Evolutionary conservation across 1,140 invertebrate genomes (phyloP), one percentile per base, ranked within the genome.

Genomic region (Drosophila ananassae): DNA sequence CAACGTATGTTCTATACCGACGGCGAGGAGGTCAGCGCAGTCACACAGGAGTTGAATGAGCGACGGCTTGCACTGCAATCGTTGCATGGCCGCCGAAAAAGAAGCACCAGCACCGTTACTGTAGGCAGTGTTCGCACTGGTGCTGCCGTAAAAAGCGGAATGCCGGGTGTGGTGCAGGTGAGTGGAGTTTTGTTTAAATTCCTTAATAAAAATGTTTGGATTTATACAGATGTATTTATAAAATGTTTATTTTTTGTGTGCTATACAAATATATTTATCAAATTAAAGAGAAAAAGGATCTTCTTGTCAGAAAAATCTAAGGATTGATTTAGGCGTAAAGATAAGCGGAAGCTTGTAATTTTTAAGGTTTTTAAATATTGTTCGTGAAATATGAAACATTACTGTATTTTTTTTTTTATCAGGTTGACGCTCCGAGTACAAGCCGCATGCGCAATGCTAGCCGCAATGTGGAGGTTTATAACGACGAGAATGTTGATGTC

Each of bases 41-140:
- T 93, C 92, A 79, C 90, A 92, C 71, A 93, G 93, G 39, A 92
- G 57, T 92, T 94, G 1, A 95, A 96, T 82, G 95, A 95, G 72
- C 93, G 96, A 62, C 94, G 95, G 75, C 47, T 79, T 28, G 96
- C 95, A 13, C 92, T 97, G 63, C 95, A 95, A 64, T 95, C 95
- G 7, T 90, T 96, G 44, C 75, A 61, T 25, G 74, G 87, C 21
- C 77, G 75, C 17, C 73, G 47, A 0, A 51, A 44, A 92, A 93
- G 67, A 93, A 94, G 94, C 76, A 93, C 73, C 93, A 94, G 95
- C 73, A 95, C 94, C 78, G 92, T 92, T 69, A 94, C 91, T 47
- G 93, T 93, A 5, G 91, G 92, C 5, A 93, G 83, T 46, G 52
- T 93, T 21, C 90, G 94, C 25, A 93, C 93, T 0, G 93, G 94